Base-by-base conservation (phyloP, 1,140 invertebrate species). In the Lepidurus couesii region DNA sequence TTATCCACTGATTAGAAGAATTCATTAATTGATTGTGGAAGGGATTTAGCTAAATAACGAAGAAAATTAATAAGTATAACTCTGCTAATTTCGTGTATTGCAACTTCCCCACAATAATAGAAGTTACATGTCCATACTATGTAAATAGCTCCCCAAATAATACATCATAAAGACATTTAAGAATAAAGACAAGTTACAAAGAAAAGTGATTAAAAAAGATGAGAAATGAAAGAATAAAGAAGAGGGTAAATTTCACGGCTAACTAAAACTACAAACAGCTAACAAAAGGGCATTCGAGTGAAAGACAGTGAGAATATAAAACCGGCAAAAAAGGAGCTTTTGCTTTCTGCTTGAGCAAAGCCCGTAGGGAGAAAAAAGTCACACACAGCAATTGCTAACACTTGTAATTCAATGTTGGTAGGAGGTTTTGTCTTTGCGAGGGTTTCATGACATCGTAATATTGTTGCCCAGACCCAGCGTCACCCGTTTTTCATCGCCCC, bases 401-500 rank as follows among this genome's bases (percentile, higher is more conserved):
- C 53, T 65, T 65, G 53, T 65, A n/a, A 21, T 21, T 65, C 53
- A 65, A 65, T 65, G 53, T 21, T 21, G 53, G 53, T 65, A 65
- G 47, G 21, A 21, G 53, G 21, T n/a, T 65, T 13, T 21, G n/a
- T 21, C 53, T 65, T 65, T 65, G 21, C 8, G 53, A 65, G 53
- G 16, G 53, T 65, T 65, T 65, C 53, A 65, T 65, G 53, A 65
- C 53, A 8, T 65, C 53, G 53, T 65, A 65, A 65, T 65, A 65
- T 65, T 65, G 16, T 10, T 65, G 53, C 53, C 53, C 34, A 10
- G 53, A 65, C 53, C 53, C 53, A 21, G 53, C 53, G 53, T 65
- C 53, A 1, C 53, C 53, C 34, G 34, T 65, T 65, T 65, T 65
- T 7, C 53, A 6, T 65, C 53, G 21, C 21, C n/a, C 53, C 21